phyloP scores from a whole-genome alignment of 2,113 vertebrate genomes.

The Echinops telfairi region DNA sequence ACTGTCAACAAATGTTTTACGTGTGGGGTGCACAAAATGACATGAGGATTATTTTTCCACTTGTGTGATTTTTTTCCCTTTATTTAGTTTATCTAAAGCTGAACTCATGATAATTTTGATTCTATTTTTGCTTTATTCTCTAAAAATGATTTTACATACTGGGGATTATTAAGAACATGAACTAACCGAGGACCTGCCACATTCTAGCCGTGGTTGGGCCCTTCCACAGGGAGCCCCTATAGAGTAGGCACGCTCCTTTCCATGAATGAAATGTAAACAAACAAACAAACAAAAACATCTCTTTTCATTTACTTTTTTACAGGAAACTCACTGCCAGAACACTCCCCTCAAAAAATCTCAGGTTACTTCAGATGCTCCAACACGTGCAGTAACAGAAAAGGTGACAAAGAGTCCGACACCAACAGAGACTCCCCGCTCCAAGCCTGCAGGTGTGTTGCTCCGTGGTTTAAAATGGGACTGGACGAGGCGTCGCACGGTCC shows the following conservation, averaged over 20 bases:
- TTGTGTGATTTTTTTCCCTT: background rate
- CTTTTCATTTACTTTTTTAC: slow-evolving; percentile 46
- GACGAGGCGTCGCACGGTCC: fast-evolving
- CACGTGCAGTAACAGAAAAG: slow-evolving; percentile 65
- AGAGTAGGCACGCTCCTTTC: slow-evolving; percentile 1
- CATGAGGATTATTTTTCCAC: background rate
- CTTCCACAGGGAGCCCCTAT: background rate
- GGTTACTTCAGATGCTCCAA: slow-evolving; percentile 64
- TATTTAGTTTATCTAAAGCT: background rate
- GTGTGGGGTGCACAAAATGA: background rate
- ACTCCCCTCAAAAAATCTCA: slow-evolving; percentile 76
- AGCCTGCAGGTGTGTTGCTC: slow-evolving; percentile 75
- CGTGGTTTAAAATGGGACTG: background rate
- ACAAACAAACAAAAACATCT: slow-evolving; percentile 22
- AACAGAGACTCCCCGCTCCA: background rate
- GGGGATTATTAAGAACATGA: background rate
- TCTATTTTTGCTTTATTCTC: background rate
- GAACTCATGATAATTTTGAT: background rate
- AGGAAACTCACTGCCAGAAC: slow-evolving; percentile 82
- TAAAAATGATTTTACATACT: background rate
- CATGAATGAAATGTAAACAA: background rate
- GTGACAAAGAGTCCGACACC: slow-evolving; percentile 16
- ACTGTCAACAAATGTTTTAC: background rate
- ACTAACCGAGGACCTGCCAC: background rate
- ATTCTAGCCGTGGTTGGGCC: background rate